Conservation (phyloP, 2,797 vertebrate genomes). For the Sciurus vulgaris region DNA sequence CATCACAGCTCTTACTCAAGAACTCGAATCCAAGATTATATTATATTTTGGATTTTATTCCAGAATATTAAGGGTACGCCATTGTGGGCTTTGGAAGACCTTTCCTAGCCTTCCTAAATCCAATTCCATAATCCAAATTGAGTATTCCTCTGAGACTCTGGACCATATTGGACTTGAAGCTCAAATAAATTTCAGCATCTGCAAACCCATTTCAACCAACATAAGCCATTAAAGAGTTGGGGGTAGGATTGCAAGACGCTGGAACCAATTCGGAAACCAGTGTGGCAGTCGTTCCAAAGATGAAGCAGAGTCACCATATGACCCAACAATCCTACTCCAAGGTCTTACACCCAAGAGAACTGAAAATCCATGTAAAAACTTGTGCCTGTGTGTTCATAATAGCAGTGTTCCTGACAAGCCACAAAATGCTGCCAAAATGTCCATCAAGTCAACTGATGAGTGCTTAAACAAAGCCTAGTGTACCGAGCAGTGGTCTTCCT, state of each 20-base stretch:
- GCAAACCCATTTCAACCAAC: conserved; percentile 50
- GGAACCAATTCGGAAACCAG: background rate
- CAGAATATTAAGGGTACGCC: conserved; percentile 1
- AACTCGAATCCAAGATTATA: background rate
- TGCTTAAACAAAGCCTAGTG: background rate
- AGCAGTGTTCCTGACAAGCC: background rate
- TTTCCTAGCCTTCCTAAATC: conserved; percentile 12
- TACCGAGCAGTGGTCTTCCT: background rate
- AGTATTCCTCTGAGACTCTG: conserved; percentile 11
- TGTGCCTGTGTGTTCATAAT: background rate
- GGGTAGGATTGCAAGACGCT: background rate
- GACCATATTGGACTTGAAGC: conserved; percentile 40
- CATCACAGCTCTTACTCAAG: conserved; percentile 24
- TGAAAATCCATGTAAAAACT: background rate
- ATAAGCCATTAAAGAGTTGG: conserved; percentile 9
- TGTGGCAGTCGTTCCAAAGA: background rate
- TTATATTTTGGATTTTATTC: conserved; percentile 23
- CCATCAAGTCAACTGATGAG: background rate
- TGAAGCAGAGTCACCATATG: background rate
- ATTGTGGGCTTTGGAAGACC: background rate
- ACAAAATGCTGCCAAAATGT: background rate
- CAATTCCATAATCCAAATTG: background rate
- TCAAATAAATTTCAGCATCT: conserved; percentile 66
- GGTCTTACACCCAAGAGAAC: background rate
- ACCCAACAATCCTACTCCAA: background rate